These are phyloP conservation scores for Gila robusta DNA, from an alignment of 2,797 vertebrate genomes.

Conservation along the genomic window DNA sequence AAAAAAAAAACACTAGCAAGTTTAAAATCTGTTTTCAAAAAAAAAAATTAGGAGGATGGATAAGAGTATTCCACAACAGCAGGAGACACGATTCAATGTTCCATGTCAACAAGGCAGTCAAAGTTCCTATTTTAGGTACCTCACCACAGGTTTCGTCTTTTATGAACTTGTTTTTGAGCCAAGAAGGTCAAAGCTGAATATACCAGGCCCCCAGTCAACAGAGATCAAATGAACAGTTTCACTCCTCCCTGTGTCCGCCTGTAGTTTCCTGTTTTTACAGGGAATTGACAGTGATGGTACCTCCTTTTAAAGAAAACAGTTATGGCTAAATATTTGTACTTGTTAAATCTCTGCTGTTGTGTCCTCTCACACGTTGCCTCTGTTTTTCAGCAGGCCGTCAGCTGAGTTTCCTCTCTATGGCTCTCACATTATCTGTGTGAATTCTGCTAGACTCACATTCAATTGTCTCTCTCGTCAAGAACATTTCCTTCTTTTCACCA, in stretches of 20 bases:
- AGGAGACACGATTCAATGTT: slow-evolving; percentile 52
- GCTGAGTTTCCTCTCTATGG: neutral
- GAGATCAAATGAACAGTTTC: slow-evolving; percentile 62
- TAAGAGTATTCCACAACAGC: slow-evolving; percentile 38
- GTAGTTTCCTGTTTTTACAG: slow-evolving; percentile 70
- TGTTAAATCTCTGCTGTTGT: neutral
- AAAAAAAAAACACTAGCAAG: slow-evolving; percentile 20
- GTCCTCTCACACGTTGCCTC: neutral
- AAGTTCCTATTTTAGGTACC: slow-evolving; percentile 57
- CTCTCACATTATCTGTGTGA: neutral
- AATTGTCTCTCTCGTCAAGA: neutral
- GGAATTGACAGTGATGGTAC: slow-evolving; percentile 57
- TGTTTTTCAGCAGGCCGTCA: slow-evolving; percentile 6
- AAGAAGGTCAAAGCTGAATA: slow-evolving; percentile 58
- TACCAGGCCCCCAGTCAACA: slow-evolving; percentile 49
- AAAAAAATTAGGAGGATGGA: neutral
- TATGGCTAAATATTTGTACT: slow-evolving; percentile 1
- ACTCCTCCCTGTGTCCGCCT: slow-evolving; percentile 58
- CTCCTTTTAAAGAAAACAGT: slow-evolving; percentile 57
- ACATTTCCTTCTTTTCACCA: neutral
- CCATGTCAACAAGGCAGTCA: slow-evolving; percentile 60
- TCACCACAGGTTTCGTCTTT: slow-evolving; percentile 47
- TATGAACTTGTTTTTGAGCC: slow-evolving; percentile 62
- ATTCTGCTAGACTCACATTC: neutral
- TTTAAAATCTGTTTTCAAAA: slow-evolving; percentile 16